Base-by-base conservation (phyloP, 2,888 invertebrate genomes). In the Hetaerina titia region DNA sequence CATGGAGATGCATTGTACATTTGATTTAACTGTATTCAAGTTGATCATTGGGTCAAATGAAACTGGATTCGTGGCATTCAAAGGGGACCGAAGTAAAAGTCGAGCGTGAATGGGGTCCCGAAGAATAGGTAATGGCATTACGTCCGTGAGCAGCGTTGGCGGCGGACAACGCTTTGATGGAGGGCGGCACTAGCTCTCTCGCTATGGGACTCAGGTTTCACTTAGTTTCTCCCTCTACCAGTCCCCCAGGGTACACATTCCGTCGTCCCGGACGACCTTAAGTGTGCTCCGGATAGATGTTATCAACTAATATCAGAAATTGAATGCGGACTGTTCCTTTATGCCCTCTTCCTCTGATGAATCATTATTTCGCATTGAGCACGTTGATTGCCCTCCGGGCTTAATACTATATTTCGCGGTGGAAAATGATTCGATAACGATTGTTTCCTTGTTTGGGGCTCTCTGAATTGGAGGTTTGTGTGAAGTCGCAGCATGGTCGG, bases 291-390 rank as follows among this genome's bases (percentile, higher is more conserved):
- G 69, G n/a, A n/a, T 69, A 69, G 69, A 69, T 69, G 69, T n/a
- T 69, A 69, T 69, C 69, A 69, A 69, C n/a, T 69, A 69, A 69
- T 69, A 69, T 69, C 69, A 69, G n/a, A 69, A 69, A 69, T 63
- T 63, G 63, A 63, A n/a, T 17, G 11, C n/a, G 69, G 69, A 11
- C 19, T n/a, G 22, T 69, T 69, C 69, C 69, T 22, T 22, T n/a
- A n/a, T 69, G 69, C 69, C 2, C 7, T n/a, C n/a, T 69, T 69
- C 15, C 13, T 25, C 81, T 81, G 25, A 31, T 31, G 81, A 81
- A 8, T 81, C 81, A 81, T 81, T 31, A 31, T 31, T 81, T 31
- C 81, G 25, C 9, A 31, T 81, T 31, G 81, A 81, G 31, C 31
- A 31, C 81, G 69, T n/a, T 69, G 17, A 8, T 22, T 5, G 13